phyloP scores from a whole-genome alignment of 2,797 vertebrate genomes.

The Gadopsis bispinosus region DNA sequence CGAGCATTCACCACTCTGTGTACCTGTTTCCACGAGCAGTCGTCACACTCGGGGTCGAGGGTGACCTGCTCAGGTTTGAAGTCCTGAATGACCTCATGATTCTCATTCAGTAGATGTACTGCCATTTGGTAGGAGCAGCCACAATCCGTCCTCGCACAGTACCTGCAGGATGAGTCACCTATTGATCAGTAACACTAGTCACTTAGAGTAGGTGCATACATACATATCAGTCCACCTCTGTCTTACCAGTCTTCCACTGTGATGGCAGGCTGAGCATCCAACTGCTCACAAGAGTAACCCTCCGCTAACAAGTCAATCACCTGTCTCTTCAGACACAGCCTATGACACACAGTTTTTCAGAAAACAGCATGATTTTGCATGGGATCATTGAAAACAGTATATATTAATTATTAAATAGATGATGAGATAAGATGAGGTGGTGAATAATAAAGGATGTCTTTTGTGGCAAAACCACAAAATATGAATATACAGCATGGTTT shows the following conservation, averaged over 20 bases:
- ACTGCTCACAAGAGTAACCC: conserved; percentile 86
- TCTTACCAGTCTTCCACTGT: conserved; percentile 93
- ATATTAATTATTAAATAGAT: neutral
- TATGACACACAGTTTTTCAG: conserved; percentile 54
- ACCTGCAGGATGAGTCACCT: conserved; percentile 81
- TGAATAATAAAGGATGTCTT: neutral
- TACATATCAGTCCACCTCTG: neutral
- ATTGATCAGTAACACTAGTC: neutral
- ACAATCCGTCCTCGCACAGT: conserved; percentile 87
- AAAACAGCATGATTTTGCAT: neutral
- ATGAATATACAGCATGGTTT: neutral
- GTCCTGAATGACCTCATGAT: conserved; percentile 85
- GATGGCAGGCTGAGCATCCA: conserved; percentile 90
- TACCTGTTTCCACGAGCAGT: conserved; percentile 86
- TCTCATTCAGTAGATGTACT: conserved; percentile 87
- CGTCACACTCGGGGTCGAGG: conserved; percentile 68
- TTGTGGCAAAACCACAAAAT: too few species aligned
- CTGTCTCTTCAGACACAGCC: conserved; percentile 93
- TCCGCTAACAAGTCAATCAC: conserved; percentile 89
- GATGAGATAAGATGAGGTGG: neutral
- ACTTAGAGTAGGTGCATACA: neutral
- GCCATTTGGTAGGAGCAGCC: conserved; percentile 90
- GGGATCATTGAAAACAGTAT: neutral
- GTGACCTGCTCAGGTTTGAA: conserved; percentile 79
- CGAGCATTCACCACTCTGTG: too few species aligned